Base-by-base conservation (phyloP, 2,113 vertebrate genomes). In the Ciconia stormi region DNA sequence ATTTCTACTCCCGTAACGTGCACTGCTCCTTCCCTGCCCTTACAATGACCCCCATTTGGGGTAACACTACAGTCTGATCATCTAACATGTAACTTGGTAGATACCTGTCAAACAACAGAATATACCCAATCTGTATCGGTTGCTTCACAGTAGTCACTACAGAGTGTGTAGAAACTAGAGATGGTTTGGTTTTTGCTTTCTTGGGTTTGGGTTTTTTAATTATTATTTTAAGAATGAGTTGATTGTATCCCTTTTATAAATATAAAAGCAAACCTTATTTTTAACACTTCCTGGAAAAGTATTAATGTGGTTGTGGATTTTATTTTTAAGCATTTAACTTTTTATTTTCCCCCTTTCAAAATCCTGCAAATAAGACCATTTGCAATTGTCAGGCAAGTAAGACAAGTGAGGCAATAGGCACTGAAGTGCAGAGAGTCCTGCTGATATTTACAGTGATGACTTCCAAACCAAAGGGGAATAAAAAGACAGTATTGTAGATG, bases 391-490 rank as follows among this genome's bases (percentile, higher is more conserved):
- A 98, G 96, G 96, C 89, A 44, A 98, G 91, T 95, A 95, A 98
- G 91, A 97, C 93, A 97, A 98, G 91, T 96, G 96, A 98, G 98
- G 95, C 96, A 95, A 97, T 96, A 98, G 97, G 90, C 96, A 95
- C 90, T 96, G 97, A 98, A 97, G 93, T 97, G 93, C 98, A 97
- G 95, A 95, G 95, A 97, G 89, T 97, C 95, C 94, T 97, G 92
- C 93, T 94, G 93, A 96, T 97, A 96, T 98, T 97, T 97, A 95
- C 89, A 71, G 62, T 93, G 95, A 97, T 97, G 96, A 94, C 95
- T 98, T 98, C 97, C 97, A 98, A 98, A 98, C 97, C 98, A 98
- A 98, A 98, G 96, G 97, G 97, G 97, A 98, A 96, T 95, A 97
- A 97, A 97, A 97, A 97, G 80, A 97, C 90, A 91, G 92, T 95